These are phyloP conservation scores for Platycheirus rosarum DNA, from an alignment of 2,888 invertebrate species.

Conservation along the genomic window DNA sequence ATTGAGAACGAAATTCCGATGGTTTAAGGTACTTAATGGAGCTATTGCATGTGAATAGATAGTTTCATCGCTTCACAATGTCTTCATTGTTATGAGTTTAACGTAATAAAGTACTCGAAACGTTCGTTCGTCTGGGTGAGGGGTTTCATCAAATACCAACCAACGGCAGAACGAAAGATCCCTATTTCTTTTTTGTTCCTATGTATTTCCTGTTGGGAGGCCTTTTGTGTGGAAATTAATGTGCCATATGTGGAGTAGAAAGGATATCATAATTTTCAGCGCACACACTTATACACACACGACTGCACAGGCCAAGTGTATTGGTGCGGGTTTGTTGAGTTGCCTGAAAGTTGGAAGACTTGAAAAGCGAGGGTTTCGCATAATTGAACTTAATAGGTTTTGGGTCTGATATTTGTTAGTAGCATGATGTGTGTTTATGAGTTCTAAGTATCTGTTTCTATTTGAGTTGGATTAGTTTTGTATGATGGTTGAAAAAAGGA, in stretches of 20 bases:
- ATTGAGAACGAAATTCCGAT: slow-evolving; percentile 68
- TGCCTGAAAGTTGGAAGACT: slow-evolving; percentile 15
- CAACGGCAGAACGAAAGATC: slow-evolving; percentile 10
- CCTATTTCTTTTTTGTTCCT: slow-evolving; percentile 27
- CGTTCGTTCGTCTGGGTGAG: slow-evolving; percentile 24
- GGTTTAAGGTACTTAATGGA: slow-evolving; percentile 71
- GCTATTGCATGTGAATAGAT: slow-evolving; percentile 73
- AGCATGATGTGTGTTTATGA: slow-evolving; percentile 65
- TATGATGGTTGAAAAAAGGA: no score
- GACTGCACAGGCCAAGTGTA: slow-evolving; percentile 2
- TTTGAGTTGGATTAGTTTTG: slow-evolving; percentile 52
- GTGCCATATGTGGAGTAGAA: slow-evolving; percentile 68
- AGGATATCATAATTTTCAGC: slow-evolving; percentile 69
- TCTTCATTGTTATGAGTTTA: slow-evolving; percentile 73
- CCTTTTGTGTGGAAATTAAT: slow-evolving; percentile 68
- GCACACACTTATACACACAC: slow-evolving; percentile 40
- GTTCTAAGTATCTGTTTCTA: slow-evolving; percentile 50
- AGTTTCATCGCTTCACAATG: slow-evolving; percentile 69
- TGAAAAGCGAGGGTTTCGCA: slow-evolving; percentile 69
- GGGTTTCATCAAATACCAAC: slow-evolving; percentile 26
- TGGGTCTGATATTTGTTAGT: slow-evolving; percentile 42
- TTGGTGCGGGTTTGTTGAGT: neutral
- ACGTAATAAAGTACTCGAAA: slow-evolving; percentile 68
- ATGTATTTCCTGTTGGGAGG: slow-evolving; percentile 40
- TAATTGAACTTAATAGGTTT: slow-evolving; percentile 72